Base-by-base conservation (phyloP, 1,140 invertebrate genomes). In the Eumaeus atala region DNA sequence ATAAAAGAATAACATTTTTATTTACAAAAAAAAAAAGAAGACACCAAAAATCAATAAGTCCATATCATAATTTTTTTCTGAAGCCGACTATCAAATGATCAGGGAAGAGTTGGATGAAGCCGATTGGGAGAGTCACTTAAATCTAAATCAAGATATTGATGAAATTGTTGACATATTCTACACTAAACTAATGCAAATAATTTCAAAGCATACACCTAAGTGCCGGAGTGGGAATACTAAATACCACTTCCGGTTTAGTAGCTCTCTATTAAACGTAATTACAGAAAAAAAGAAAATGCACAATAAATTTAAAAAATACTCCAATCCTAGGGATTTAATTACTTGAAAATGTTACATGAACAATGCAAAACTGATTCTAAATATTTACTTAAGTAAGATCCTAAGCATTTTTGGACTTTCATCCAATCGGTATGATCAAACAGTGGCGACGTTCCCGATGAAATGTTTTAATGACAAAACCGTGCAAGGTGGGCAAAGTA, bases 321-420 rank as follows among this genome's bases (percentile, higher is more conserved):
- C n/a, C 3, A 40, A 40, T 12, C 38, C 38, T 12, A 40, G 10
- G 5, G 38, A 40, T 12, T 40, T 40, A 12, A 6, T 40, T 7
- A 14, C 12, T 11, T 40, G 6, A 14, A 14, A 7, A 16, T 11
- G 38, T 12, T 40, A 16, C 38, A 4, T 12, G n/a, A 40, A n/a
- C n/a, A 8, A 40, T 40, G 3, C 14, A 40, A 40, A 40, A 40
- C 38, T 48, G 44, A 1, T 48, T 10, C 44, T 18, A 3, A 17
- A 48, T 18, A 17, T 16, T 11, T 28, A 21, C 18, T 48, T 21
- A 48, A 48, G 11, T 5, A 9, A 10, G 44, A 48, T 1, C 18
- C 44, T 11, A 14, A 48, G 9, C 17, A 48, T 48, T 48, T 57
- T 12, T 56, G 55, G 55, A n/a, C 36, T 9, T 56, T 51, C 44